Base-by-base conservation (phyloP, 2,797 vertebrate species). In the Myotis planiceps region DNA sequence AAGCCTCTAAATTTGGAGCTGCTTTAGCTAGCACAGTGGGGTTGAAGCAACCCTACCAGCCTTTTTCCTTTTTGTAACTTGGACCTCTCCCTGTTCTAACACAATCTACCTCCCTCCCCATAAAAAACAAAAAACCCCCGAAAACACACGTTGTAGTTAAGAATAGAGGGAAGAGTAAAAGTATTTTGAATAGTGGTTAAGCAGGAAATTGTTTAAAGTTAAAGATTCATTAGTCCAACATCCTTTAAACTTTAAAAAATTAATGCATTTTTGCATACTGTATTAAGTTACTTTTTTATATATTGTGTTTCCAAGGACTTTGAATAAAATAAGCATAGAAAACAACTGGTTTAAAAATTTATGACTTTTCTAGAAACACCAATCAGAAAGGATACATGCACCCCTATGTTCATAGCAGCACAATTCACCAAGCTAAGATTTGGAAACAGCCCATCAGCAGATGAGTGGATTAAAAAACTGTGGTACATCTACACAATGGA, bases 181-280 rank as follows among this genome's bases (percentile, higher is more conserved):
- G 21, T 18, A 72, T 94, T 93, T 87, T 60, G 82, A 97, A 51
- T 96, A 19, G 39, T 75, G 72, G 78, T 60, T 63, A 60, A 95
- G 6, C 7, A 58, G 42, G 25, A 88, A 92, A 85, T 91, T 55
- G 51, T 82, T 88, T 85, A 34, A 96, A 92, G 53, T 75, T 80
- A 88, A 85, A 3, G 94, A 51, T 60, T 75, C 14, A 58, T 76
- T 94, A 27, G 49, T 60, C 15, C 8, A 75, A 51, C 34, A 69
- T 55, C 74, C 21, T 95, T 86, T 74, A 93, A 66, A 71, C 34
- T 92, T 90, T 58, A 5, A 63, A 83, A 94, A 93, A 74, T 79
- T n/a, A 29, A 42, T 72, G 3, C 4, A n/a, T 32, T 86, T 90
- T 88, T 83, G 47, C 12, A 21, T 60, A 15, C 19, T 25, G 0